Evolutionary conservation across 2,888 invertebrate genomes (phyloP).

Genomic region (Drosophila fulvimacula): DNA sequence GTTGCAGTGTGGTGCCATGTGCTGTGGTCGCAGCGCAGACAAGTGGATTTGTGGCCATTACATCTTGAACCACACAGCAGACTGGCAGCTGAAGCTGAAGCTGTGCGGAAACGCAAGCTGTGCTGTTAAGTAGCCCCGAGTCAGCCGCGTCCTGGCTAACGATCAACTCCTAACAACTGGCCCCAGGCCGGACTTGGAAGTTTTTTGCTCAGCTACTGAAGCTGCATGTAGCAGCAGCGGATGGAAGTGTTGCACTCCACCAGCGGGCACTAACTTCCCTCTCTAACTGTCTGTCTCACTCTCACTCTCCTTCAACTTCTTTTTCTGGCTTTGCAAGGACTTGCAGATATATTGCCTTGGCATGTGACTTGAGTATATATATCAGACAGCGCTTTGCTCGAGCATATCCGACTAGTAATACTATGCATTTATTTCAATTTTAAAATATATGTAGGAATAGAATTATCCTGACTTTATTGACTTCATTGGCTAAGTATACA

Average conservation of each 20-base stretch:
- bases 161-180: slow-evolving; percentile 58
- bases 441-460: too few relatives aligned
- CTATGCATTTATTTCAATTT: too few relatives aligned
- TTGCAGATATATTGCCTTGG: slow-evolving; percentile 17
- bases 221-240: slow-evolving; percentile 40
- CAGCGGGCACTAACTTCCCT: slow-evolving; percentile 1
- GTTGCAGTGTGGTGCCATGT: slow-evolving; percentile 1
- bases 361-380: slow-evolving; percentile 41
- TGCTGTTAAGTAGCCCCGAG: slow-evolving; percentile 71
- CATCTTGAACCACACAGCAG: slow-evolving; percentile 53
- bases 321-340: neutral
- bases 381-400: neutral
- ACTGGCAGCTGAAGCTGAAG: slow-evolving; percentile 26
- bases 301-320: neutral
- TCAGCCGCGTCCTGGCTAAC: slow-evolving; percentile 56
- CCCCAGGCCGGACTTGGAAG: slow-evolving; percentile 54
- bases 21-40: slow-evolving; percentile 20
- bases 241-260: slow-evolving; percentile 51
- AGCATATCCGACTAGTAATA: neutral
- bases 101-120: slow-evolving; percentile 70
- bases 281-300: neutral
- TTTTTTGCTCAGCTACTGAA: slow-evolving; percentile 21
- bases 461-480: too few relatives aligned
- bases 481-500: too few relatives aligned
- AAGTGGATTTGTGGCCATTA: slow-evolving; percentile 75